Evolutionary conservation across 2,113 vertebrate species (phyloP).

Genomic region (Dunckerocampus dactyliophorus): DNA sequence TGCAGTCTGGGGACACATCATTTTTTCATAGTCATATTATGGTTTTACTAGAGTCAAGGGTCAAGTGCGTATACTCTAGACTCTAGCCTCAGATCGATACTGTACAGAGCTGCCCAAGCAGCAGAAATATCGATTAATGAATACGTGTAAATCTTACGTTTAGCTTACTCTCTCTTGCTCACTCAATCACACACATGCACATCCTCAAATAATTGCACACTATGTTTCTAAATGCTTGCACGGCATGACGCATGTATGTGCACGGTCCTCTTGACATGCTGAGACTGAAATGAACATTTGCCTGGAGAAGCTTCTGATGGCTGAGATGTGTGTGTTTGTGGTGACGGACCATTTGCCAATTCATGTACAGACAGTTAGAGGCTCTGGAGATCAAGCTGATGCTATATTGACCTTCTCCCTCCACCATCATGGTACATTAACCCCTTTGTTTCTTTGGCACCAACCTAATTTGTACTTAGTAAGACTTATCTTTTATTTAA

Average conservation of each 20-base stretch:
- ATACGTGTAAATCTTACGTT: conserved; percentile 53
- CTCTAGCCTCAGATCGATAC: conserved; percentile 59
- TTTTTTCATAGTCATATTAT: conserved; percentile 56
- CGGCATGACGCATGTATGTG: neutral
- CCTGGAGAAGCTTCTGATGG: neutral
- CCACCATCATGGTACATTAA: conserved; percentile 7
- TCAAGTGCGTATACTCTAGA: conserved; percentile 49
- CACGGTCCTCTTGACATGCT: neutral
- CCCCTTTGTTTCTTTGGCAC: conserved; percentile 1
- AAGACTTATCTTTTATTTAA: neutral
- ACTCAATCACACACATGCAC: conserved; percentile 13
- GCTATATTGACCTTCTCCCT: conserved; percentile 37
- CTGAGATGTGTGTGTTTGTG: conserved; percentile 11
- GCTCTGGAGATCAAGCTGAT: conserved; percentile 27
- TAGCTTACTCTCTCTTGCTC: conserved; percentile 19
- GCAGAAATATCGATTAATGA: conserved; percentile 59
- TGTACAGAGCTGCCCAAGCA: conserved; percentile 35
- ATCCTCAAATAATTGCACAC: conserved; percentile 3
- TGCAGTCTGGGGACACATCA: conserved; percentile 36
- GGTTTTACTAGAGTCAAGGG: conserved; percentile 54
- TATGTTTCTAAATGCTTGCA: conserved; percentile 1
- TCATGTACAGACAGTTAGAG: conserved; percentile 32
- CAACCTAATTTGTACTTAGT: neutral
- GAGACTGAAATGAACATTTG: conserved; percentile 9
- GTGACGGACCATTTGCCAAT: conserved; percentile 36